These are phyloP conservation scores for Gallinago media DNA, from an alignment of 2,113 vertebrate genomes.

Conservation along the genomic window DNA sequence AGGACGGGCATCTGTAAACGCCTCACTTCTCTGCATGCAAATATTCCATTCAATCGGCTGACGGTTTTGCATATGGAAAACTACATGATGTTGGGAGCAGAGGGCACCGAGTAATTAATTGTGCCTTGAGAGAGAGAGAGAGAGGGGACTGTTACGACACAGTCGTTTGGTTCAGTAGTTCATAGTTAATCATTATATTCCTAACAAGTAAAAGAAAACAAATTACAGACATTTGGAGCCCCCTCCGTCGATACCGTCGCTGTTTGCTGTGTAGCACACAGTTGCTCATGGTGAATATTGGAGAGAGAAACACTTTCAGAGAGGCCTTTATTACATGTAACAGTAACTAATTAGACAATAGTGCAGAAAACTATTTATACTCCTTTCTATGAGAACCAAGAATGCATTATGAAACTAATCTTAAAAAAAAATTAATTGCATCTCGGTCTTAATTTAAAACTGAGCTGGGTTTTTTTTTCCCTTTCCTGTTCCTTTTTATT, in stretches of 20 bases:
- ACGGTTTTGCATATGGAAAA: constrained; percentile 12
- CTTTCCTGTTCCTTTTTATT: constrained; percentile 4
- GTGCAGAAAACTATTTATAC: background rate
- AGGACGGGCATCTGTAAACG: background rate
- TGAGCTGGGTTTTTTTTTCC: background rate
- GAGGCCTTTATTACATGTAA: background rate
- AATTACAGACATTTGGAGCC: background rate
- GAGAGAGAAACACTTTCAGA: background rate
- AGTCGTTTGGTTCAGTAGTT: constrained; percentile 4
- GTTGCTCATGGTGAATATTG: background rate
- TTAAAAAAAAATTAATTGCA: constrained; percentile 28
- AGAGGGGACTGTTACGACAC: background rate
- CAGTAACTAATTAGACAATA: constrained; percentile 24
- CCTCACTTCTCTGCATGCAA: background rate
- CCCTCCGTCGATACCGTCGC: accelerated
- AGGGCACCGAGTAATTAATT: background rate
- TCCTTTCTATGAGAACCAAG: background rate
- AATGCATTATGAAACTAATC: constrained; percentile 11
- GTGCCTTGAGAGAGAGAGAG: background rate
- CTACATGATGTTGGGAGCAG: background rate
- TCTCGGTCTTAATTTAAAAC: constrained; percentile 31
- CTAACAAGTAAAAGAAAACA: background rate
- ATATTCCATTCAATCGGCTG: background rate
- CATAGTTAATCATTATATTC: constrained; percentile 14
- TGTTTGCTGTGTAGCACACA: background rate